Evolutionary conservation across 2,888 invertebrate species (phyloP), one percentile per base, ranked within the genome.

Genomic region (Mesorhabditis belari): DNA sequence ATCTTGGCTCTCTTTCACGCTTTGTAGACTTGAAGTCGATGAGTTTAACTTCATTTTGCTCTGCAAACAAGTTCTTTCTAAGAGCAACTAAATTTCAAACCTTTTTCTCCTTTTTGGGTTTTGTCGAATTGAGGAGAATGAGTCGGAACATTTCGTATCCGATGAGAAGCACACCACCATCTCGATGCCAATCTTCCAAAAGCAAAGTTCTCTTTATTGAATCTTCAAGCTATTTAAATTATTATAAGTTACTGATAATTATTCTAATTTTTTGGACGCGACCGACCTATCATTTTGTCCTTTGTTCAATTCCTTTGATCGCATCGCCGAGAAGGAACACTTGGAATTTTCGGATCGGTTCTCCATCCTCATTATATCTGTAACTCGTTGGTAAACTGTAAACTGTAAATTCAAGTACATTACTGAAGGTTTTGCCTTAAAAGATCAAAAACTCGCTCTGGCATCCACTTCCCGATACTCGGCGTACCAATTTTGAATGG

Each of bases 401-500:
- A n/a, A n/a, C n/a, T n/a, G n/a, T n/a, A n/a, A n/a, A n/a, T n/a
- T n/a, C n/a, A n/a, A n/a, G n/a, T n/a, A n/a, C n/a, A n/a, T n/a
- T n/a, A n/a, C n/a, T n/a, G n/a, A n/a, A n/a, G 29, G 23, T 51
- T 53, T 60, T 62, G n/a, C 21, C 12, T 26, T 6, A 44, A 27
- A 23, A 49, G n/a, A n/a, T n/a, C n/a, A n/a, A n/a, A n/a, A n/a
- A n/a, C n/a, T n/a, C 58, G 64, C 61, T 52, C 64, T 0, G 96
- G 96, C 61, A 93, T 84, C 95, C 96, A 98, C 88, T 91, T 90
- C 81, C n/a, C 96, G 92, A 82, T 92, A 98, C 83, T 98, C 98
- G 75, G 90, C 85, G 52, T 65, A 63, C 96, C 95, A 96, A 84
- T 96, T 96, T 83, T 96, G 95, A 66, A 98, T 85, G 0, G 96